Conservation (phyloP, 2,888 invertebrate genomes). For the Xiphydria camelus region DNA sequence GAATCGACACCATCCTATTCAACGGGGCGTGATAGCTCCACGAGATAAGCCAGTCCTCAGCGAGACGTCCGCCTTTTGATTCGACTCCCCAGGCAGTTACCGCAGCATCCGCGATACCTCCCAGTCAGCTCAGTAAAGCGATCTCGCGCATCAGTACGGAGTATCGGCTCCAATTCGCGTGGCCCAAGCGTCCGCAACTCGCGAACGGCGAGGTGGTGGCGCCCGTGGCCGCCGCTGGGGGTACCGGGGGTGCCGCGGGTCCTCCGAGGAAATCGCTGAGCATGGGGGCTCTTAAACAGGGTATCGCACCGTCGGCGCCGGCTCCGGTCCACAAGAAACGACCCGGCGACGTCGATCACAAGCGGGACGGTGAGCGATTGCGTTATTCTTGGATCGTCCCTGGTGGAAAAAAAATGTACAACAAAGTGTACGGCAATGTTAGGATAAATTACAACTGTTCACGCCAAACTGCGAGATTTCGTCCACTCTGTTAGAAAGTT, state of each 20-base stretch:
- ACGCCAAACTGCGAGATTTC: no score
- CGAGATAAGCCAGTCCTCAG: no score
- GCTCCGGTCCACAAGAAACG: conserved; percentile 71
- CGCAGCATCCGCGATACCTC: conserved; percentile 45
- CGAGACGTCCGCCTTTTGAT: no score
- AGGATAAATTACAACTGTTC: no score
- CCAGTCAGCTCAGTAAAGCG: conserved; percentile 73
- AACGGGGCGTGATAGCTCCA: no score
- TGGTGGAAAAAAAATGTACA: no score
- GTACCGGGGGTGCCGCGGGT: conserved; percentile 54
- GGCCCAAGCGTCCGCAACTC: conserved; percentile 71
- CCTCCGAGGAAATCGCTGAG: conserved; percentile 82
- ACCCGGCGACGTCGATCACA: conserved; percentile 67
- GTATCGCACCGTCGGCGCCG: conserved; percentile 56
- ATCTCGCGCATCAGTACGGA: conserved; percentile 79
- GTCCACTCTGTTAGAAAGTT: no score
- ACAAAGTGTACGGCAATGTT: no score
- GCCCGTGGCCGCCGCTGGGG: conserved; percentile 57
- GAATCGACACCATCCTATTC: no score
- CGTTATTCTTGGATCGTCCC: neutral
- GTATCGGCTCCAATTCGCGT: conserved; percentile 87
- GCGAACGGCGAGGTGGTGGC: conserved; percentile 62
- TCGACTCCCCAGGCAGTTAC: conserved; percentile 54
- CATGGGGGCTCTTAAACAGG: conserved; percentile 79
- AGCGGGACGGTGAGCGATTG: conserved; percentile 54